A percentile compares a stretch with the other conserved stretches of the same genome.
Evolutionary conservation across 2,797 vertebrate species (phyloP).

Genomic region (Pangasius macronema): DNA sequence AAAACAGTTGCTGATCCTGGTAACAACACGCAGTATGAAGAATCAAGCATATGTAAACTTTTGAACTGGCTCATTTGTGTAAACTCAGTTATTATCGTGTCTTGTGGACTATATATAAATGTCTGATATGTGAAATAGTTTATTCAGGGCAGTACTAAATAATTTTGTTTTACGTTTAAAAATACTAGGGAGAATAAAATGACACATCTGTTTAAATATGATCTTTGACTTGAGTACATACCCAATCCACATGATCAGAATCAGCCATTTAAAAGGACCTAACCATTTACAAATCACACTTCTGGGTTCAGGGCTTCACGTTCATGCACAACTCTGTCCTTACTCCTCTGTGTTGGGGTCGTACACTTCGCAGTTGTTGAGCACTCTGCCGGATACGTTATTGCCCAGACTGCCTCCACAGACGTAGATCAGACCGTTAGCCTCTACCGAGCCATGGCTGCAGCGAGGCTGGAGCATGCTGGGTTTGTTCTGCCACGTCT

Average conservation of each 20-base stretch:
- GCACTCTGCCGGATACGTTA: slow-evolving; percentile 91
- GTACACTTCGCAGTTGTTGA: slow-evolving; percentile 95
- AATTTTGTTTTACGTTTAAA: no score
- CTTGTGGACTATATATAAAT: no score
- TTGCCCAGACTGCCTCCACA: slow-evolving; percentile 95
- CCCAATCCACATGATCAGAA: neutral
- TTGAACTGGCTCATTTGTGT: no score
- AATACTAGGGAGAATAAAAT: no score
- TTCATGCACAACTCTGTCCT: slow-evolving; percentile 57
- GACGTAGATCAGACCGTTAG: slow-evolving; percentile 91
- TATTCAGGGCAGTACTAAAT: no score
- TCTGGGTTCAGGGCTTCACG: neutral
- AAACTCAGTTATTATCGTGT: no score
- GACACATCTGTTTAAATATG: no score
- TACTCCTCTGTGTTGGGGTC: slow-evolving; percentile 92
- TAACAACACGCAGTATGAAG: no score
- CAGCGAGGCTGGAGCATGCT: slow-evolving; percentile 96
- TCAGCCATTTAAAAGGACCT: neutral
- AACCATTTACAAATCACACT: neutral
- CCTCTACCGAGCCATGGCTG: slow-evolving; percentile 94
- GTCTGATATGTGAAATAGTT: no score
- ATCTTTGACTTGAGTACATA: no score
- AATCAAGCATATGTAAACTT: no score
- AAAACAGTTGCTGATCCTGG: no score
- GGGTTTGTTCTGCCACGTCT: slow-evolving; percentile 93